Evolutionary conservation across 2,113 vertebrate genomes (phyloP), one percentile per base, ranked within the genome.

Genomic region (Elachura formosa): DNA sequence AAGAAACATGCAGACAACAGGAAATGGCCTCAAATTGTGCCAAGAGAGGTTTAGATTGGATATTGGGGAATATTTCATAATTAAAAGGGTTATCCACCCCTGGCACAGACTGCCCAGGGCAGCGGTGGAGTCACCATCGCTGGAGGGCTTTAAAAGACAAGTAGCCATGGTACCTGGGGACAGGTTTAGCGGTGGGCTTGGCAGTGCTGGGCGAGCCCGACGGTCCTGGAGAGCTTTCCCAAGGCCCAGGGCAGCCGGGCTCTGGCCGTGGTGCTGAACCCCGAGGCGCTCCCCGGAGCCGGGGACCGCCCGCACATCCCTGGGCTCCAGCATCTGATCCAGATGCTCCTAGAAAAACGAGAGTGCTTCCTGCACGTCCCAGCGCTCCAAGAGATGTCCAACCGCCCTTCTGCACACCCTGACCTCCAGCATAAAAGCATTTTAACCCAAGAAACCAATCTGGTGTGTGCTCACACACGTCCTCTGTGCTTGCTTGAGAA

Each of bases 211-310:
- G 52, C 7, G 5, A 18, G 13, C n/a, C 19, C 14, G 8, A 0
- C 3, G 54, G 5, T 5, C n/a, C 2, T 0, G 61, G n/a, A 6
- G 9, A 14, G 33, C 25, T 46, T 9, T 41, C 31, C 69, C 78
- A 6, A 0, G 4, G n/a, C n/a, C 52, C 61, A 0, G 9, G 61
- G 22, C 12, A 11, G 0, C 58, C 45, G 29, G 76, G 79, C 79
- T 62, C 93, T 96, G 95, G 43, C 93, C 91, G 3, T 82, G 93
- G 96, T 97, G 88, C 97, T 97, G 95, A 95, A 59, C 5, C 83
- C 75, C 34, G 34, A 0, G 59, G 85, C 16, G 40, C 74, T 55
- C 10, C 68, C 69, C 11, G 22, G 46, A 69, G 69, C 69, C 52
- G 12, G 43, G 55, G n/a, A 13, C 29, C 31, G 0, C 29, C 34